Evolutionary conservation across 2,797 vertebrate genomes (phyloP).

Genomic region (Sus cebifrons): DNA sequence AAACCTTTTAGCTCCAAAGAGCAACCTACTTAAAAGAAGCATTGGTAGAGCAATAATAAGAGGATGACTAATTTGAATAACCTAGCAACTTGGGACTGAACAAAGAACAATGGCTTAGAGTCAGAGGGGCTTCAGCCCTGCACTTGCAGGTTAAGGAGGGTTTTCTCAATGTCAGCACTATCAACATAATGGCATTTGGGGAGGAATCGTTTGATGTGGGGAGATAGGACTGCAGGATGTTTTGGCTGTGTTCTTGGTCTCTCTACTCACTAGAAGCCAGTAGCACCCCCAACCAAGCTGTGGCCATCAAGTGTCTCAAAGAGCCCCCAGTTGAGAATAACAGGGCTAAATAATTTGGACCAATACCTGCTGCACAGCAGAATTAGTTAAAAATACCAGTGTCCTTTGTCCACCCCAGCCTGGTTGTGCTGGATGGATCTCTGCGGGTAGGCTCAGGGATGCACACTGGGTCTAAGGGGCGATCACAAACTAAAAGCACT

Average conservation of each 20-base stretch:
- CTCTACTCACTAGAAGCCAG: neutral
- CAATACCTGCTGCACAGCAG: neutral
- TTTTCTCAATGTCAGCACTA: neutral
- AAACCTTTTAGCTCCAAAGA: slow-evolving; percentile 24
- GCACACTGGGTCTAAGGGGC: neutral
- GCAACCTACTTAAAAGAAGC: neutral
- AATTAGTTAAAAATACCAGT: slow-evolving; percentile 47
- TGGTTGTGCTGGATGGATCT: neutral
- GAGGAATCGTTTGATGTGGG: neutral
- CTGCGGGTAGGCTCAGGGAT: neutral
- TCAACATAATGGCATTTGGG: neutral
- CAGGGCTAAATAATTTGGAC: neutral
- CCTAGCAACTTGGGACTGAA: slow-evolving; percentile 28
- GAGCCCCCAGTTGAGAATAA: neutral
- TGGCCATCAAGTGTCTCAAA: neutral
- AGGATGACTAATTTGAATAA: slow-evolving; percentile 49
- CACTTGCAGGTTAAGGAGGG: neutral
- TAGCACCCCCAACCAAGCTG: neutral
- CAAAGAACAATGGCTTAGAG: neutral
- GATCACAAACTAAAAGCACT: neutral
- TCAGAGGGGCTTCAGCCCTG: neutral
- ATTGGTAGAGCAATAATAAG: slow-evolving; percentile 32
- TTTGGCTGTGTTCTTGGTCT: neutral
- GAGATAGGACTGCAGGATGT: neutral
- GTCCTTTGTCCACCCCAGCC: neutral